Conservation (phyloP, 92 coral and sea anemone species). For the Epizoanthus scotinus region DNA sequence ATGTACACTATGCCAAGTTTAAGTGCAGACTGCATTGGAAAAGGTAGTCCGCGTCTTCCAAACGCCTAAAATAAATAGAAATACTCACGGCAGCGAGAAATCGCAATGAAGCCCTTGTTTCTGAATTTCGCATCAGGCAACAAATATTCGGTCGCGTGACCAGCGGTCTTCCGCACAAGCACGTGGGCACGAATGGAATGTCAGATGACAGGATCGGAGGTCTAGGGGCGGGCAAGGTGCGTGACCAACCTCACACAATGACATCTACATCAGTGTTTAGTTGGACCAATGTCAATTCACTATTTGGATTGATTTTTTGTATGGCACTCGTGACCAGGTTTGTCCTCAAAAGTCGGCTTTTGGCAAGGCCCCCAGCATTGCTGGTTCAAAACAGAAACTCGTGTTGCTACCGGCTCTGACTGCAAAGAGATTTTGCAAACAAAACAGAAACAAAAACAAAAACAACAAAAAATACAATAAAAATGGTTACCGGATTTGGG, state of each 20-base stretch:
- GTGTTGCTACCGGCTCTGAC: no score
- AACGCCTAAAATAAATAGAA: neutral
- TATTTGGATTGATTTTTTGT: no score
- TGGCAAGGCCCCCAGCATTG: no score
- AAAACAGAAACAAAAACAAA: no score
- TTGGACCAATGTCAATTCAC: no score
- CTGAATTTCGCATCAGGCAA: neutral
- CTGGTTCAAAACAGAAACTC: no score
- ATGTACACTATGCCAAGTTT: conserved; percentile 88
- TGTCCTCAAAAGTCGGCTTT: no score
- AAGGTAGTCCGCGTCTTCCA: neutral
- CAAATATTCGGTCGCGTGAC: conserved; percentile 18
- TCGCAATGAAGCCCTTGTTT: neutral
- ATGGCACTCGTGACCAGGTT: no score
- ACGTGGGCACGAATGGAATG: conserved; percentile 45
- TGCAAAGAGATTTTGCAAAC: no score
- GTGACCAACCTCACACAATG: neutral
- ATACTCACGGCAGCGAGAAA: neutral
- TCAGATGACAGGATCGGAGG: neutral
- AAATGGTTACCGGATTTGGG: no score
- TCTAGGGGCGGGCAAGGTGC: conserved; percentile 13
- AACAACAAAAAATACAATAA: no score
- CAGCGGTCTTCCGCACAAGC: conserved; percentile 44
- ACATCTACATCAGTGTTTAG: no score
- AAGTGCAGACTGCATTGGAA: conserved; percentile 74